Evolutionary conservation across 2,888 invertebrate genomes (phyloP), one percentile per base, ranked within the genome.

Genomic region (Andrena trimmerana): DNA sequence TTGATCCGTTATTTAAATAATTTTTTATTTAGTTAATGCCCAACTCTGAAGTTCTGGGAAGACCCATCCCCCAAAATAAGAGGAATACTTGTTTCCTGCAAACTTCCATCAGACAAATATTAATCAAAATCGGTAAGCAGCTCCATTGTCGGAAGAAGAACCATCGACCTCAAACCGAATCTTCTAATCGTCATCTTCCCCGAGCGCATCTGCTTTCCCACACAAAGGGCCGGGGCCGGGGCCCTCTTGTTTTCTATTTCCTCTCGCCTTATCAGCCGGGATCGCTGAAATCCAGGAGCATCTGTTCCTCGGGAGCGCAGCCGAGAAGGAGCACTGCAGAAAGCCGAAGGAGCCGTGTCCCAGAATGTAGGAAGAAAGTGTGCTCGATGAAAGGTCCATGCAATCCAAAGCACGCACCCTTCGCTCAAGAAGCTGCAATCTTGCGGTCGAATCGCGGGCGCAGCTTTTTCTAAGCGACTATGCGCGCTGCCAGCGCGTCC

Each of bases 261-360:
- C 76, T 71, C 67, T 60, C 65, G 27, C 24, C 66, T 88, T 87
- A 87, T 87, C 87, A 74, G 77, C 68, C 60, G 73, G 70, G 68
- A 86, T 86, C 88, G 76, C 80, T 63, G 78, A 89, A 84, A 89
- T 86, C 81, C 86, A 48, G 79, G 73, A 83, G 89, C 88, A 88
- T 89, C 89, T 89, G 88, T 78, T 79, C 80, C 71, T 5, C 50
- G 16, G 48, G 59, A 7, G 60, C 36, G 63, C 36, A 33, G 33
- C 24, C 48, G 52, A 72, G 54, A 57, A 59, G 62, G 29, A 16
- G 24, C 54, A 33, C 42, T 54, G 74, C 60, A 70, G 63, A 75
- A 75, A 86, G 78, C 69, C 67, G 68, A 71, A 50, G 52, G 31
- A 73, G 24, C 57, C 24, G 36, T 62, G 42, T 60, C 42, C 33